Percentiles rank a stretch among this genome's conserved stretches.
These are phyloP conservation scores for Sisor rabdophorus DNA, from an alignment of 2,113 vertebrate genomes.

Conservation along the genomic window DNA sequence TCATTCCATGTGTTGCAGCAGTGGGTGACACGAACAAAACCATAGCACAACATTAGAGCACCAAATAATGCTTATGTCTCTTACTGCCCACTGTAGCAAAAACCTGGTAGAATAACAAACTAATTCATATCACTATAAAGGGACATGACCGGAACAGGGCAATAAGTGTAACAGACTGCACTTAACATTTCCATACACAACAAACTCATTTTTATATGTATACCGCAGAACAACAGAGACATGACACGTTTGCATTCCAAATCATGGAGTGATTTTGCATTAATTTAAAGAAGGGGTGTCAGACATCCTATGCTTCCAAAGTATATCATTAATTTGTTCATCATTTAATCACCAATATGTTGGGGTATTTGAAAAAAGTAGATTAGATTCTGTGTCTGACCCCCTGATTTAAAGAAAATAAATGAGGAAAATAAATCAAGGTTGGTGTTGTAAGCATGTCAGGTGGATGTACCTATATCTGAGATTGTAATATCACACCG, in stretches of 20 bases:
- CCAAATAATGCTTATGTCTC: neutral
- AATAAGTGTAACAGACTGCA: slow-evolving; percentile 21
- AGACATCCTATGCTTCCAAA: neutral
- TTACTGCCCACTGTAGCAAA: slow-evolving; percentile 28
- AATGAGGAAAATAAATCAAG: slow-evolving; percentile 20
- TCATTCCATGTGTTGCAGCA: slow-evolving; percentile 21
- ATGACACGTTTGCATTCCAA: neutral
- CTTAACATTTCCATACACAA: slow-evolving; percentile 19
- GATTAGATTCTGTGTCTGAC: slow-evolving; percentile 10
- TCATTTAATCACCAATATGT: neutral
- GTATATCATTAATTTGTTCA: neutral
- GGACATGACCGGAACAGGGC: neutral
- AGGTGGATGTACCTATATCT: slow-evolving; percentile 63
- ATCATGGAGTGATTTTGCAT: neutral
- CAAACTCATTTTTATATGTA: slow-evolving; percentile 3
- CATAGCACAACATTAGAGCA: slow-evolving; percentile 25
- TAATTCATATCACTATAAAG: slow-evolving; percentile 27
- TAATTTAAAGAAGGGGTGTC: slow-evolving; percentile 29
- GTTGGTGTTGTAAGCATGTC: slow-evolving; percentile 40
- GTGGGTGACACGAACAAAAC: neutral
- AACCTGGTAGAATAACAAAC: slow-evolving; percentile 4
- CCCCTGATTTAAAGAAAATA: slow-evolving; percentile 3
- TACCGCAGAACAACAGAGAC: neutral
- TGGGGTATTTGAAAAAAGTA: neutral
- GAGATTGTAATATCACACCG: slow-evolving; percentile 74